phyloP scores from a whole-genome alignment of 2,888 invertebrate genomes.

The Athripsodes cinereus region DNA sequence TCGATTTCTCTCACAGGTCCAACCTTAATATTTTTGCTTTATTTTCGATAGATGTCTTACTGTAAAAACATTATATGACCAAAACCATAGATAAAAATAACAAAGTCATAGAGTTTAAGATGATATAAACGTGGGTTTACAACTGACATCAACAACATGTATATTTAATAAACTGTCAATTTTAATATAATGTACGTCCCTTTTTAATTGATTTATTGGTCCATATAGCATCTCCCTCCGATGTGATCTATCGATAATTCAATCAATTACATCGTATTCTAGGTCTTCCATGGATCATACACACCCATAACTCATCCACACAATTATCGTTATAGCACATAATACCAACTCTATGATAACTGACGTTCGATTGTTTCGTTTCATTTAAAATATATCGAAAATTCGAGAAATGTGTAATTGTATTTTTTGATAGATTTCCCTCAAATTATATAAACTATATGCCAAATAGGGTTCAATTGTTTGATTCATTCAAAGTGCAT shows the following conservation, averaged over 20 bases:
- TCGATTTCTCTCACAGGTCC: too few relatives aligned
- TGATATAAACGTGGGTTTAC: conserved; percentile 4
- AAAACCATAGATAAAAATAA: too few relatives aligned
- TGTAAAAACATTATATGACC: too few relatives aligned
- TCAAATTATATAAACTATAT: too few relatives aligned
- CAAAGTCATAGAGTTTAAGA: too few relatives aligned
- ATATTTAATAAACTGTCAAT: conserved; percentile 25
- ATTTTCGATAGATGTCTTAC: too few relatives aligned
- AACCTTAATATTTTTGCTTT: too few relatives aligned
- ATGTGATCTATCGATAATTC: conserved; percentile 26
- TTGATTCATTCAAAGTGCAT: too few relatives aligned
- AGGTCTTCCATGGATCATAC: conserved; percentile 5
- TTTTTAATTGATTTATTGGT: conserved; percentile 28
- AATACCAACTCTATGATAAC: too few relatives aligned
- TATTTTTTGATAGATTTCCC: too few relatives aligned
- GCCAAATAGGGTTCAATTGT: too few relatives aligned
- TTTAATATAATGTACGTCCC: conserved; percentile 27
- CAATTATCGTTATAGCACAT: conserved; percentile 18
- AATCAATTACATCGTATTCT: conserved; percentile 24
- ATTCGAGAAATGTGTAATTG: neutral
- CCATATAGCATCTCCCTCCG: conserved; percentile 11
- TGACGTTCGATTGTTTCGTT: too few relatives aligned
- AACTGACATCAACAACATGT: neutral
- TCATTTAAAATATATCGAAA: neutral
- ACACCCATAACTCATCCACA: conserved; percentile 22